These are phyloP conservation scores for Napeogenes inachia DNA, from an alignment of 2,888 invertebrate species.

Conservation along the genomic window DNA sequence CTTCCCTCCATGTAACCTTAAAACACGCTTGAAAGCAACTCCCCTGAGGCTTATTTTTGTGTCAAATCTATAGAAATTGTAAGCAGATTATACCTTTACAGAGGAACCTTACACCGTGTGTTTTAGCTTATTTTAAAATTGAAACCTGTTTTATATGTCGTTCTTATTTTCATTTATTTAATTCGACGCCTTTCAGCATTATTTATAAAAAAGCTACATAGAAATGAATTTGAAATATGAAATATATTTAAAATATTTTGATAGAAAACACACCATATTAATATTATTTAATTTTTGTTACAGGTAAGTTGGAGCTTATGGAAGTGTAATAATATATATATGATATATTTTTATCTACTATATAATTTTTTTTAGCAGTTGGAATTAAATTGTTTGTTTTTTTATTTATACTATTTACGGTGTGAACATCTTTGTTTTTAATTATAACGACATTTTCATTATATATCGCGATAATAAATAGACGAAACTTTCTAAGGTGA, in stretches of 20 bases:
- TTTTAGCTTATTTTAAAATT: no score
- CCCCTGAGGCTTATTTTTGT: constrained; percentile 31
- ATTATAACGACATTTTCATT: no score
- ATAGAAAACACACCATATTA: neutral
- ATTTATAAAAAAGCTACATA: no score
- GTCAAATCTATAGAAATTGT: constrained; percentile 33
- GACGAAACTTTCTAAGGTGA: no score
- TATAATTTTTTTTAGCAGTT: neutral
- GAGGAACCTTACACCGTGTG: neutral
- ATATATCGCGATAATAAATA: no score
- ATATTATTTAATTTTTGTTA: constrained; percentile 24
- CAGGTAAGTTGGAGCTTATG: constrained; percentile 32
- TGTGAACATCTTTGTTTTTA: no score
- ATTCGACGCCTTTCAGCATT: neutral
- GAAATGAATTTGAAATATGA: no score
- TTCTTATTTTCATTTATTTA: neutral
- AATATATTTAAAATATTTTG: neutral
- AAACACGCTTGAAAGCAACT: constrained; percentile 29
- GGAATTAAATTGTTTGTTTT: no score
- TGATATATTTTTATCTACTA: no score
- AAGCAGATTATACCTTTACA: constrained; percentile 32
- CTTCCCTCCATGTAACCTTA: constrained; percentile 34
- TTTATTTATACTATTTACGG: no score
- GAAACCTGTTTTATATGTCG: neutral
- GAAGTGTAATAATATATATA: no score